Evolutionary conservation across 2,797 vertebrate species (phyloP), one percentile per base, ranked within the genome.

Genomic region (Molossus molossus): DNA sequence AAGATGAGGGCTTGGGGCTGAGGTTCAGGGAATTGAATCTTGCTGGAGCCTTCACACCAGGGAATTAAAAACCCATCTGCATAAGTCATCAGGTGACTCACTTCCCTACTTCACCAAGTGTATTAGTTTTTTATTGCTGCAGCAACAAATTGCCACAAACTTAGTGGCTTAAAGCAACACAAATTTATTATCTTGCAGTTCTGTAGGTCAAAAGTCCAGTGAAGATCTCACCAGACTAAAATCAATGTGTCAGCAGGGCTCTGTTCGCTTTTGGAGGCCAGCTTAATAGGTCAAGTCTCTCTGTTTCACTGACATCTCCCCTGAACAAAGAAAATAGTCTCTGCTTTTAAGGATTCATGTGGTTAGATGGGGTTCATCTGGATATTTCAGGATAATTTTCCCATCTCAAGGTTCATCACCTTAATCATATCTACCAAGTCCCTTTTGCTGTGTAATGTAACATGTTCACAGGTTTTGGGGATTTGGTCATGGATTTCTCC

Each of bases 201-300:
- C 91, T 65, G n/a, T 67, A 45, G 72, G 25, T 87, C 33, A 70
- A 25, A 90, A 93, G 53, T 80, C 40, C 70, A 88, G 58, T 29
- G 27, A 92, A 64, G 58, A 55, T 75, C 73, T 79, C 55, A 37
- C 4, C 15, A 25, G 53, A 72, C 8, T 50, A 80, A 94, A 77
- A 87, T 80, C 55, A 25, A 11, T 40, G 9, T 17, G 62, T 76
- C 10, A 3, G n/a, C 11, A 37, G 65, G 21, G 14, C 27, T 69
- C n/a, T 84, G 2, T 29, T 80, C 67, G 40, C 57, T 79, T 58
- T 60, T 57, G 48, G 45, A 60, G 77, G 29, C 18, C 58, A 77
- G 60, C 40, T 45, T 13, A 21, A 13, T 13, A 20, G 72, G 55
- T 27, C 1, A 3, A 64, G 21, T 50, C 20, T 82, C 10, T 37